phyloP scores from a whole-genome alignment of 2,113 vertebrate genomes.

The Aphyosemion australe region DNA sequence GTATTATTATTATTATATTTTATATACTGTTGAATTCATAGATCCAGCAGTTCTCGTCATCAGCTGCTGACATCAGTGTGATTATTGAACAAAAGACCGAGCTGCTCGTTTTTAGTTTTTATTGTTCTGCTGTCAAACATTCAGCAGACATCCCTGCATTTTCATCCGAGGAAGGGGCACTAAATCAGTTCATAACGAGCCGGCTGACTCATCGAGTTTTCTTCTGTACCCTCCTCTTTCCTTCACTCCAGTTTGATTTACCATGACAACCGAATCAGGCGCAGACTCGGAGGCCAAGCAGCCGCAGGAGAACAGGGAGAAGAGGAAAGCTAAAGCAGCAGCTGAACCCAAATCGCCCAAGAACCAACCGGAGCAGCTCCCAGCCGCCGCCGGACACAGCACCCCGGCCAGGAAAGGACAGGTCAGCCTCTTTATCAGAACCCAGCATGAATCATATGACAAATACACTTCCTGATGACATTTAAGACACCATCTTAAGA shows the following conservation, averaged over 20 bases:
- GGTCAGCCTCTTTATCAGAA: constrained; percentile 54
- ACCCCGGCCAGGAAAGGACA: constrained; percentile 84
- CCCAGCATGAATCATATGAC: not conserved
- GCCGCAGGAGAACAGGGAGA: constrained; percentile 82
- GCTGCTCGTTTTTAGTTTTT: constrained; percentile 23
- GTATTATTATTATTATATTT: not conserved
- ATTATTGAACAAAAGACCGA: constrained; percentile 2
- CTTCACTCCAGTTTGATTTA: constrained; percentile 83
- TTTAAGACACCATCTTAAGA: too few species aligned
- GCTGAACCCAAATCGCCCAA: constrained; percentile 65
- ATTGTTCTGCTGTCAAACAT: constrained; percentile 28
- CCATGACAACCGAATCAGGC: constrained; percentile 93
- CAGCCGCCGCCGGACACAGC: constrained; percentile 84
- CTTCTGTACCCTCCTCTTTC: constrained; percentile 11
- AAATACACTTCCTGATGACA: not conserved
- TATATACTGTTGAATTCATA: constrained; percentile 2
- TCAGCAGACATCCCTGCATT: constrained; percentile 25
- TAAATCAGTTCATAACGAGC: constrained; percentile 34
- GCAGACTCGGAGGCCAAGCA: constrained; percentile 89
- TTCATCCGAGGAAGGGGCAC: constrained; percentile 13
- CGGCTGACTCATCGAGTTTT: constrained; percentile 55
- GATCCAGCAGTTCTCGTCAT: not conserved
- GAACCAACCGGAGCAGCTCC: constrained; percentile 80
- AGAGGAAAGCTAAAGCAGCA: constrained; percentile 53
- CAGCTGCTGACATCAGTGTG: constrained; percentile 12